These are phyloP conservation scores for Brenthis ino DNA, from an alignment of 2,888 invertebrate genomes.

Conservation along the genomic window DNA sequence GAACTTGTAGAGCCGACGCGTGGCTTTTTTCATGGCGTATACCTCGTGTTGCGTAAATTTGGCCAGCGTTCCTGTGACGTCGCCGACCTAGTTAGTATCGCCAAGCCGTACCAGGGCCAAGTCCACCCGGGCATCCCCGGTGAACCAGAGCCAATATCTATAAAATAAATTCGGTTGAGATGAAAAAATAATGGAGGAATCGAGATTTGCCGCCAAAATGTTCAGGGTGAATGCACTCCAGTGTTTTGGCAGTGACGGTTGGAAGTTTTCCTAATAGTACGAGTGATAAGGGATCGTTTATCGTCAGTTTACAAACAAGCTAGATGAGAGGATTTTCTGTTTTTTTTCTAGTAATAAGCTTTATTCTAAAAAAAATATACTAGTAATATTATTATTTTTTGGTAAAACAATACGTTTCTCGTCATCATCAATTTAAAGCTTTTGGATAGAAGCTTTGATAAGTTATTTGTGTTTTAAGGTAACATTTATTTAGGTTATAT, in stretches of 20 bases:
- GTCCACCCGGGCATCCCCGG: conserved; percentile 79
- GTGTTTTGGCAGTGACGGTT: conserved; percentile 75
- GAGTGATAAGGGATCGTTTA: conserved; percentile 66
- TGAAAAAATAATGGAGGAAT: conserved; percentile 76
- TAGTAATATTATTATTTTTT: background rate
- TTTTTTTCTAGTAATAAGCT: conserved; percentile 50
- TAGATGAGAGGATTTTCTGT: conserved; percentile 38
- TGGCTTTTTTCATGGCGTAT: conserved; percentile 71
- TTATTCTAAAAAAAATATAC: background rate
- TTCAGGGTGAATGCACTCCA: conserved; percentile 77
- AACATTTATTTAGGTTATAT: too few species aligned
- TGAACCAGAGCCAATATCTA: conserved; percentile 82
- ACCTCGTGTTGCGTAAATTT: conserved; percentile 77
- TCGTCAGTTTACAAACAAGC: conserved; percentile 51
- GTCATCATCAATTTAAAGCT: too few species aligned
- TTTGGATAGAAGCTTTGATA: too few species aligned
- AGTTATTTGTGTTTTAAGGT: too few species aligned
- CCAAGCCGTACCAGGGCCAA: conserved; percentile 81
- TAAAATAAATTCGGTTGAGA: conserved; percentile 77
- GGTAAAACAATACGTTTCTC: background rate
- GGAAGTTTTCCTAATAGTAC: conserved; percentile 76
- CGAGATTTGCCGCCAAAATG: conserved; percentile 78
- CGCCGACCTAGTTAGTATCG: conserved; percentile 77
- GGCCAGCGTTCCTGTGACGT: conserved; percentile 79
- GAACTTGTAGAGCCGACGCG: conserved; percentile 58